Evolutionary conservation across 2,888 invertebrate genomes (phyloP), one percentile per base, ranked within the genome.

Genomic region (Machimus rusticus): DNA sequence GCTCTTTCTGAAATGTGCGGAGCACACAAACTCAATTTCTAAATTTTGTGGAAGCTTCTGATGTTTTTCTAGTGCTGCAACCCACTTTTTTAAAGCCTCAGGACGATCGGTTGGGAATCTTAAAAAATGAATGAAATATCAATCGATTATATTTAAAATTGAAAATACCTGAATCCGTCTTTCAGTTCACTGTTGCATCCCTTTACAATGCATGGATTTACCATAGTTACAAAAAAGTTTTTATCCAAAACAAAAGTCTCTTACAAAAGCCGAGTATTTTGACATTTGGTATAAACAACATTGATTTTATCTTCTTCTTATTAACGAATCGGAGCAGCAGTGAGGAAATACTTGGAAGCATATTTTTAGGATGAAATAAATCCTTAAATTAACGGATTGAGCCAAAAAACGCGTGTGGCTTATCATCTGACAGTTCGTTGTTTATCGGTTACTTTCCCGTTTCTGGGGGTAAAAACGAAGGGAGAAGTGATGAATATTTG

Each of bases 81-180:
- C 43, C 84, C 84, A 84, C 28, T 74, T 84, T n/a, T n/a, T 37
- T 0, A 39, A 9, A 16, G 39, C n/a, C 14, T 74, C 74, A 1
- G 84, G 84, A 28, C 39, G 66, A 28, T 84, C 39, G 4, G 57
- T 66, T 39, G 84, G 84, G 39, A 84, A 84, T 4, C 84, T 84
- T 14, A 23, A 84, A 39, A 82, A 12, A 34, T 9, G 12, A 43
- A 31, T 55, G n/a, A 34, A 12, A 19, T 5, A 19, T 16, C 14
- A n/a, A 14, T 39, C 6, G 1, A 31, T 37, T 19, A 5, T 2
- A 4, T 34, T 8, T 31, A 14, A n/a, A 6, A 37, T n/a, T 28
- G 12, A 6, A 31, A 34, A 2, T 76, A 76, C 76, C 66, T n/a
- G 16, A 76, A 76, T 8, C 76, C 34, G 16, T 34, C 8, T 76